Conservation (phyloP, 2,797 vertebrate genomes). For the Streptopelia turtur region DNA sequence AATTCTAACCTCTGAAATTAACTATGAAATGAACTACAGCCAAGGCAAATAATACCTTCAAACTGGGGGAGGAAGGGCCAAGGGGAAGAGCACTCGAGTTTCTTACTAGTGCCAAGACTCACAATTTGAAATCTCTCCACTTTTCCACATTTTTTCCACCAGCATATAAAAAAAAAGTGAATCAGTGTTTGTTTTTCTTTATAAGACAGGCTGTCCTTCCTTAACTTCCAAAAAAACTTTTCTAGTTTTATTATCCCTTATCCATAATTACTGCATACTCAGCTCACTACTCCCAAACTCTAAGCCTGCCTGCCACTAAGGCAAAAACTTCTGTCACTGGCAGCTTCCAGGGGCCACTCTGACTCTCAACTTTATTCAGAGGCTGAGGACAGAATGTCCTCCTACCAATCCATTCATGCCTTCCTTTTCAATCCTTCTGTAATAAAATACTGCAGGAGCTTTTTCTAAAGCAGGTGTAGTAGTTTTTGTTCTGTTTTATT, state of each 20-base stretch:
- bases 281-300: not conserved
- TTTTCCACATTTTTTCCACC: not conserved
- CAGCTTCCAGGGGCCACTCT: not conserved
- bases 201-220: not conserved
- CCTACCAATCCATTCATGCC: not conserved
- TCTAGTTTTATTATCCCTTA: not conserved
- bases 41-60: constrained; percentile 8
- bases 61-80: not conserved
- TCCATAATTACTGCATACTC: not conserved
- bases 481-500: not conserved
- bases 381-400: not conserved
- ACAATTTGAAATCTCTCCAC: not conserved
- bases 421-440: not conserved
- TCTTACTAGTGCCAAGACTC: not conserved
- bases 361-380: not conserved
- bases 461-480: not conserved
- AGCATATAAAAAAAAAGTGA: not conserved
- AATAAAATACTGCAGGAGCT: not conserved
- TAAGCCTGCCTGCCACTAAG: not conserved
- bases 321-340: not conserved
- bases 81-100: not conserved
- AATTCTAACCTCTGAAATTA: not conserved
- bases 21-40: not conserved
- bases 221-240: not conserved
- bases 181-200: too few species aligned